Evolutionary conservation across 2,888 invertebrate genomes (phyloP).

Genomic region (Agriotes lineatus): DNA sequence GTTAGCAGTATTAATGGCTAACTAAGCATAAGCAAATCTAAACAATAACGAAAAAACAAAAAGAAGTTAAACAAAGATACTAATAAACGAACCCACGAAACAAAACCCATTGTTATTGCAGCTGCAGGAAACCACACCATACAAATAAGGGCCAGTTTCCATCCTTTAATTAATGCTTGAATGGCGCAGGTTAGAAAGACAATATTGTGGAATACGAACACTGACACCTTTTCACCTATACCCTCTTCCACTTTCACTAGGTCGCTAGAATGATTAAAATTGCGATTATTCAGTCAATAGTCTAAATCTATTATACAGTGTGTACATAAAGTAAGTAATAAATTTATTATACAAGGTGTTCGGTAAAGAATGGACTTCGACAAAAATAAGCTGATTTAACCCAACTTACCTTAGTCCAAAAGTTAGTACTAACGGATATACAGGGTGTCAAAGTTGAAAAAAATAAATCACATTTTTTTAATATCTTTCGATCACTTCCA

Average conservation of each 20-base stretch:
- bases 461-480: no score
- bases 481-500: no score
- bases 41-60: neutral
- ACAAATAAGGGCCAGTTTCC: slow-evolving; percentile 85
- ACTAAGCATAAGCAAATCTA: no score
- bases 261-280: slow-evolving; percentile 70
- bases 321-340: no score
- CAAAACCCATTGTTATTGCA: slow-evolving; percentile 73
- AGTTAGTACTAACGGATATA: no score
- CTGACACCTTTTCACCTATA: slow-evolving; percentile 84
- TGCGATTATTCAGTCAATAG: slow-evolving; percentile 57
- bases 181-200: slow-evolving; percentile 77
- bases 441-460: no score
- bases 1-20: no score
- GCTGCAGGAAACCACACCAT: slow-evolving; percentile 79
- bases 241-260: slow-evolving; percentile 84
- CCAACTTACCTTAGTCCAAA: no score
- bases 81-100: slow-evolving; percentile 69
- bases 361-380: no score
- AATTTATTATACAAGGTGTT: no score
- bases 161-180: slow-evolving; percentile 81
- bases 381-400: no score
- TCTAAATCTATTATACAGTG: neutral
- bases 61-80: neutral
- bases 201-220: slow-evolving; percentile 78